Conservation (phyloP, 2,888 invertebrate species). For the Archips crataeganus region DNA sequence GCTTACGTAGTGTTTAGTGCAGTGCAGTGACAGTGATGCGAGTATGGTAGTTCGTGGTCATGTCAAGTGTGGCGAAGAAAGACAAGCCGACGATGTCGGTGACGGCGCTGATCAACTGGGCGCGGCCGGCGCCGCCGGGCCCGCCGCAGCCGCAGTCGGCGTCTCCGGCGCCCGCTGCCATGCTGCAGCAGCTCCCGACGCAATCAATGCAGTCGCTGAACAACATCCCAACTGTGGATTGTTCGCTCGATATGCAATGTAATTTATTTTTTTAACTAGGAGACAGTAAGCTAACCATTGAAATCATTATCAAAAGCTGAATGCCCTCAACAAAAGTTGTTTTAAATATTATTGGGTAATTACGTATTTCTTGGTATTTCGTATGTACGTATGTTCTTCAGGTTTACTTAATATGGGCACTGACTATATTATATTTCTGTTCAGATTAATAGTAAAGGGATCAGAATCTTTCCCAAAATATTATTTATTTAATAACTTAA, state of each 20-base stretch:
- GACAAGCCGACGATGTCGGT: slow-evolving; percentile 95
- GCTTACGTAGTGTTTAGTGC: slow-evolving; percentile 58
- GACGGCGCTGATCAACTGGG: slow-evolving; percentile 92
- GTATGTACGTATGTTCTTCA: background rate
- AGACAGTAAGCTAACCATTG: background rate
- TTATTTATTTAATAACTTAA: too few relatives aligned
- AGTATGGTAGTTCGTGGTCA: slow-evolving; percentile 80
- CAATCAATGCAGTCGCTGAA: slow-evolving; percentile 52
- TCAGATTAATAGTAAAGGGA: background rate
- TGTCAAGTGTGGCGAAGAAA: slow-evolving; percentile 91
- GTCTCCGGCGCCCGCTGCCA: slow-evolving; percentile 63
- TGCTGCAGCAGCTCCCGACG: slow-evolving; percentile 63
- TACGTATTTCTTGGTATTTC: too few relatives aligned
- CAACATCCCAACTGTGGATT: slow-evolving; percentile 70
- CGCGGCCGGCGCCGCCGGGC: slow-evolving; percentile 79
- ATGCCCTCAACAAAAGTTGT: background rate
- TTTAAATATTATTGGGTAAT: background rate
- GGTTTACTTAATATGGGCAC: background rate
- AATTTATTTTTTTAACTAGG: slow-evolving; percentile 50
- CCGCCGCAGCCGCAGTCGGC: slow-evolving; percentile 70
- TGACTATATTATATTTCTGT: background rate
- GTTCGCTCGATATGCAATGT: slow-evolving; percentile 82
- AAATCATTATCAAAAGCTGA: background rate
- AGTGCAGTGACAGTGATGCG: slow-evolving; percentile 78
- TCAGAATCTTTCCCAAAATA: too few relatives aligned